Evolutionary conservation across 2,888 invertebrate genomes (phyloP).

Genomic region (Eupithecia subumbrata): DNA sequence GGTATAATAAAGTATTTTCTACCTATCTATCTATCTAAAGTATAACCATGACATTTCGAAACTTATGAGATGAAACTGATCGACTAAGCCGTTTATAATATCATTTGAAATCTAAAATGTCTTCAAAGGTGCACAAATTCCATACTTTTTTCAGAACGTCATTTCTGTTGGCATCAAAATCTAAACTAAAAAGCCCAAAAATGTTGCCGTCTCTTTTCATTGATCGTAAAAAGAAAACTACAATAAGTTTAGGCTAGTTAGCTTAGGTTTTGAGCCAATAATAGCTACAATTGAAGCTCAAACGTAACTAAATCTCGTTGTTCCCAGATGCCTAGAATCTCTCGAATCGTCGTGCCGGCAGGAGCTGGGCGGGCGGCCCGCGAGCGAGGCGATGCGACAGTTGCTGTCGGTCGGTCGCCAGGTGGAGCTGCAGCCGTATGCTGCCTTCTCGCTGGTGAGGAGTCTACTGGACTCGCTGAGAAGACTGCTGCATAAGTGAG

Average conservation of each 20-base stretch:
- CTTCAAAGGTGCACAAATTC: too few species aligned
- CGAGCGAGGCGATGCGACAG: slow-evolving; percentile 87
- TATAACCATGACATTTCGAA: neutral
- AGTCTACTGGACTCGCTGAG: slow-evolving; percentile 66
- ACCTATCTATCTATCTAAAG: too few species aligned
- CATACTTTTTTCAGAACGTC: neutral
- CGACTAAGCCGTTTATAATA: neutral
- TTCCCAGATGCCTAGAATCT: slow-evolving; percentile 71
- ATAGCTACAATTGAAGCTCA: neutral
- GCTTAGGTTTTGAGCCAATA: too few species aligned
- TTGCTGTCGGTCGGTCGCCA: slow-evolving; percentile 90
- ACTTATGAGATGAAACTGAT: neutral
- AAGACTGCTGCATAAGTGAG: slow-evolving; percentile 67
- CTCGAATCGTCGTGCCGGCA: slow-evolving; percentile 66
- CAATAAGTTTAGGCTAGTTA: neutral
- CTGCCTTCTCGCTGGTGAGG: slow-evolving; percentile 67
- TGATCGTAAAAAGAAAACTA: neutral
- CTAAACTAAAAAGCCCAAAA: neutral
- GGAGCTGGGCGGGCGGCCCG: slow-evolving; percentile 69
- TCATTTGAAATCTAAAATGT: too few species aligned
- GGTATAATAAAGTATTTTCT: too few species aligned
- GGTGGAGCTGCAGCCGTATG: slow-evolving; percentile 84
- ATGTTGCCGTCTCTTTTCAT: neutral
- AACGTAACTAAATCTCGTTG: neutral
- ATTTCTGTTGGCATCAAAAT: neutral